Conservation (phyloP, 2,888 invertebrate genomes). For the Drosophila eohydei region DNA sequence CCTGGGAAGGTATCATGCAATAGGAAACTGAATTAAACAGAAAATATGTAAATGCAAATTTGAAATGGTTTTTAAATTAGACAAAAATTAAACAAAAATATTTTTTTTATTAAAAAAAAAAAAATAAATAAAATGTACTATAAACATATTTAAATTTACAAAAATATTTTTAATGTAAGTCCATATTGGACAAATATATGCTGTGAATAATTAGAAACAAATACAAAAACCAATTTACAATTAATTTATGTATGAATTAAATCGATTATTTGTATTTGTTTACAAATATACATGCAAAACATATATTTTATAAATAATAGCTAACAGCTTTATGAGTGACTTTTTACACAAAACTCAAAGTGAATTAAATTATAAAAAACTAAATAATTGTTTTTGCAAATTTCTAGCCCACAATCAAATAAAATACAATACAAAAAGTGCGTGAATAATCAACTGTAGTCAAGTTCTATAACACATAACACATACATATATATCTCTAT, state of each 20-base stretch:
- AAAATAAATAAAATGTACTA: too few relatives aligned
- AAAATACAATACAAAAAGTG: slow-evolving; percentile 40
- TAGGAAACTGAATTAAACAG: too few relatives aligned
- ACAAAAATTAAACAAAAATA: too few relatives aligned
- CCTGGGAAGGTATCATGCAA: too few relatives aligned
- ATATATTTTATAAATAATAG: too few relatives aligned
- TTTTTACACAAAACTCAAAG: not conserved
- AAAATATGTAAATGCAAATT: too few relatives aligned
- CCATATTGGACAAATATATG: not conserved
- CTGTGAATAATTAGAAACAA: not conserved
- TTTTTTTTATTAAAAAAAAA: too few relatives aligned
- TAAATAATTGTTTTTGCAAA: not conserved
- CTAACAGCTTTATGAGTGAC: not conserved
- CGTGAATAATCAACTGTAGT: slow-evolving; percentile 39
- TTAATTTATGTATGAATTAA: not conserved
- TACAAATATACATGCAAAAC: not conserved
- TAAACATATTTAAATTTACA: not conserved
- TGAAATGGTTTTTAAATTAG: too few relatives aligned
- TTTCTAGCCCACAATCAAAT: slow-evolving; percentile 45
- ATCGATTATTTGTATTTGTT: not conserved
- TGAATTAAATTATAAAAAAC: not conserved
- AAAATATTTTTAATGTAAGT: not conserved
- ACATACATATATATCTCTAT: slow-evolving; percentile 4
- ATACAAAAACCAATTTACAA: not conserved
- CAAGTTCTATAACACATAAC: slow-evolving; percentile 15